Base-by-base conservation (phyloP, 2,797 vertebrate genomes). In the Sebastes dallii region DNA sequence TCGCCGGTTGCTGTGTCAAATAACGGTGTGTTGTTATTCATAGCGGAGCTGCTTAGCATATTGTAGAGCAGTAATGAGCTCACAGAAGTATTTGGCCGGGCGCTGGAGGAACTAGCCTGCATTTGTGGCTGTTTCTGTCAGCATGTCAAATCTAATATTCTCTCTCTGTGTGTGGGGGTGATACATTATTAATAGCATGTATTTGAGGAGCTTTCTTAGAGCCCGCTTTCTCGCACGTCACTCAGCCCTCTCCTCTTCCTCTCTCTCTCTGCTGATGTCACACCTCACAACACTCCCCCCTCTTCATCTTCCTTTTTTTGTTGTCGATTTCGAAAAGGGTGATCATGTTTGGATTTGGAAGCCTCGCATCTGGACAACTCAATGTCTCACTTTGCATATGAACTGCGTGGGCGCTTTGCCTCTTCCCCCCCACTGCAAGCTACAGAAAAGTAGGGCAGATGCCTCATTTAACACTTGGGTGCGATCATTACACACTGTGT, bases 171-270 rank as follows among this genome's bases (percentile, higher is more conserved):
- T 74, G 89, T 83, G 78, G 80, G 78, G 77, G 76, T 34, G 75
- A 80, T 94, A 62, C 72, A 94, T 93, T 88, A 94, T 94, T 92
- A 85, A 94, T 65, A 32, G 81, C 32, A 14, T 93, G 88, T 92
- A 92, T 94, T 94, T 94, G 91, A 93, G 92, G 92, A 90, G 91
- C 92, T 91, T 93, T 94, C 91, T 92, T 80, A 84, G 86, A 94
- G 89, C 88, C 82, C 72, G 70, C 74, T 73, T 70, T 70, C 86
- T 91, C 4, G 71, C 87, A 91, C 81, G 85, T 94, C 91, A 92
- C 87, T 88, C 87, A 80, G 84, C 78, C 13, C 11, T 69, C 74
- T 22, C 72, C 72, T 76, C 66, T 76, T 81, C 68, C 64, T 77
- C 66, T 22, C 84, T 42, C 39, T 42, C 39, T 42, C 39, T 68